Percentiles rank a stretch among this genome's conserved stretches.
These are phyloP conservation scores for Caenorhabditis briggsae DNA, from an alignment of 1,140 invertebrate species.

Conservation along the genomic window DNA sequence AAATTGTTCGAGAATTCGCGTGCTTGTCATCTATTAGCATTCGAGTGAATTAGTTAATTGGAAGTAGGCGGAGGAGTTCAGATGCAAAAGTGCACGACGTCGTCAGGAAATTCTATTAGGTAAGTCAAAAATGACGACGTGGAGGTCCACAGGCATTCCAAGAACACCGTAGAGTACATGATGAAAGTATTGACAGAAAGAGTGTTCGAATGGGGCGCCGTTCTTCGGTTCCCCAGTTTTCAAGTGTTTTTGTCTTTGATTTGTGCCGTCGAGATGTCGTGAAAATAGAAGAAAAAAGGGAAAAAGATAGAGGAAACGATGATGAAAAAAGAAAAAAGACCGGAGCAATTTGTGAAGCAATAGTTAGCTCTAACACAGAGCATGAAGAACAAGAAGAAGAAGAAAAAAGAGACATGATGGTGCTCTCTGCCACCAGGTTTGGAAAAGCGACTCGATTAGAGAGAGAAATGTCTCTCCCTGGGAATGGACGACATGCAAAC, in stretches of 20 bases:
- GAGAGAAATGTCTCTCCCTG: constrained; percentile 4
- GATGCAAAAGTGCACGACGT: background rate
- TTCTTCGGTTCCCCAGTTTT: constrained; percentile 48
- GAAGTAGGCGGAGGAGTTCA: background rate
- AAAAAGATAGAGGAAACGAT: constrained; percentile 38
- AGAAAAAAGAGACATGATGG: constrained; percentile 39
- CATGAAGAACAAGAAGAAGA: background rate
- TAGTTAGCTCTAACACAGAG: constrained; percentile 13
- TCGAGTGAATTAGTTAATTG: constrained; percentile 41
- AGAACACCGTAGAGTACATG: background rate
- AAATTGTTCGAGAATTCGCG: constrained; percentile 29
- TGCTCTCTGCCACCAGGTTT: constrained; percentile 51
- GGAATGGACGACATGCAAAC: constrained; percentile 27
- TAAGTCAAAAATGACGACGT: background rate
- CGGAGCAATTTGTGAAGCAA: constrained; percentile 48
- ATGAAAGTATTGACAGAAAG: background rate
- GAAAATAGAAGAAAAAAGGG: constrained; percentile 1
- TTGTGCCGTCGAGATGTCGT: constrained; percentile 36
- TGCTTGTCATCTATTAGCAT: constrained; percentile 46
- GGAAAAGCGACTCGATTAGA: constrained; percentile 51
- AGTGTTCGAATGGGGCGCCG: background rate
- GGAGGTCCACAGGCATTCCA: background rate
- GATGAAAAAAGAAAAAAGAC: constrained; percentile 27
- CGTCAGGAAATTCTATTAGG: constrained; percentile 10
- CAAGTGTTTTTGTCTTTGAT: constrained; percentile 45